These are phyloP conservation scores for Dufourea novaeangliae DNA, from an alignment of 1,140 invertebrate genomes.

Conservation along the genomic window DNA sequence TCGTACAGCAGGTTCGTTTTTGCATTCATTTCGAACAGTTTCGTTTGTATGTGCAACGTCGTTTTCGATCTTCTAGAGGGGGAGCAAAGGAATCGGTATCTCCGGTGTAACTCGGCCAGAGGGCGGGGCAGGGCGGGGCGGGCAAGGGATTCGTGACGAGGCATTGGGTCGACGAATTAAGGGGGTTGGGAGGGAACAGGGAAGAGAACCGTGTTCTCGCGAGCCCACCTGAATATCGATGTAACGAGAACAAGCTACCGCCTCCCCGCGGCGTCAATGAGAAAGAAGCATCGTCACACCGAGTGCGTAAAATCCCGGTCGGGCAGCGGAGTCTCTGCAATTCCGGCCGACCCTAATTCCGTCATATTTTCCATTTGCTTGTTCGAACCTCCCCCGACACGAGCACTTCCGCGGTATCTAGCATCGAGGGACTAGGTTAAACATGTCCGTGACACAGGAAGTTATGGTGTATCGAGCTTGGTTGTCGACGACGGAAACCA, in stretches of 20 bases:
- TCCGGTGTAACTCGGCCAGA: neutral
- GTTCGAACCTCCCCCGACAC: neutral
- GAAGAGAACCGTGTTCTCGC: conserved; percentile 17
- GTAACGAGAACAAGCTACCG: conserved; percentile 13
- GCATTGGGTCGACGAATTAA: conserved; percentile 54
- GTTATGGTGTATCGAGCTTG: too few relatives aligned
- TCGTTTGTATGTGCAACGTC: too few relatives aligned
- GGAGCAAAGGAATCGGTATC: neutral
- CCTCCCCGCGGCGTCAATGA: neutral
- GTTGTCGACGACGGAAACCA: too few relatives aligned
- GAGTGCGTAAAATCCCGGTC: conserved; percentile 3
- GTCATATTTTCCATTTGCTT: conserved; percentile 27
- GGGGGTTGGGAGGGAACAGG: neutral
- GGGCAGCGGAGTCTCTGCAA: conserved; percentile 5
- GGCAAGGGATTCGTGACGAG: conserved; percentile 50
- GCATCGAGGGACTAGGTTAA: too few relatives aligned
- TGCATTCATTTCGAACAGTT: too few relatives aligned
- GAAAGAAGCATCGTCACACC: conserved; percentile 27
- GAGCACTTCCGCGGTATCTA: neutral
- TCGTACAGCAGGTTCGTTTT: too few relatives aligned
- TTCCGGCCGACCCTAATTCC: conserved; percentile 33
- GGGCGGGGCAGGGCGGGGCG: neutral
- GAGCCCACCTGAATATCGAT: conserved; percentile 36
- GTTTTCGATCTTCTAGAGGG: neutral
- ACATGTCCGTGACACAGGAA: too few relatives aligned